phyloP scores from a whole-genome alignment of 2,888 invertebrate genomes.

The Eurois occulta region DNA sequence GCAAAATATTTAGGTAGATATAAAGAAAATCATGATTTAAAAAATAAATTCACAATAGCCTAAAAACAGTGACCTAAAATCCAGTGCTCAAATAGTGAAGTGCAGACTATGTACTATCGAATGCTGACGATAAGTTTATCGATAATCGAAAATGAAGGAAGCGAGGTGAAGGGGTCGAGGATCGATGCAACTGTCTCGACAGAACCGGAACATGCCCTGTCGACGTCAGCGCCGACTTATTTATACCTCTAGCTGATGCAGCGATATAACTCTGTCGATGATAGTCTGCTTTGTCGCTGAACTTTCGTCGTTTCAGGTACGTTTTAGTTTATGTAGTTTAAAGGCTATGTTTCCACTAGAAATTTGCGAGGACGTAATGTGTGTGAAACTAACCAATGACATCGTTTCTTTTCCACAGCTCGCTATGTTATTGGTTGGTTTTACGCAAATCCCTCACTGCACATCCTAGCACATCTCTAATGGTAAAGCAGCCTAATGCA shows the following conservation, averaged over 20 bases:
- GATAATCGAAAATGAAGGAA: slow-evolving; percentile 68
- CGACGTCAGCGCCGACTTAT: slow-evolving; percentile 87
- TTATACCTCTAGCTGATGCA: slow-evolving; percentile 85
- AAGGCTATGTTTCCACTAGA: background rate
- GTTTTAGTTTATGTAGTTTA: slow-evolving; percentile 64
- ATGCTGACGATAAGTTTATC: slow-evolving; percentile 68
- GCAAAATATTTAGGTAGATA: slow-evolving; percentile 10
- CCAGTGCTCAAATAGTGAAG: slow-evolving; percentile 79
- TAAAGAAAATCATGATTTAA: slow-evolving; percentile 41
- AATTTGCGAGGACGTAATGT: background rate
- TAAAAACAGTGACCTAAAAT: slow-evolving; percentile 62
- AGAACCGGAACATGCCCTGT: slow-evolving; percentile 81
- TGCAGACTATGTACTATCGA: slow-evolving; percentile 77
- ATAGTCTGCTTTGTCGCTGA: slow-evolving; percentile 90
- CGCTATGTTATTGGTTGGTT: background rate
- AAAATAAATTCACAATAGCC: slow-evolving; percentile 31
- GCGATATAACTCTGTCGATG: slow-evolving; percentile 88
- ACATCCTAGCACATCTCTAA: background rate
- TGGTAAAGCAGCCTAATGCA: background rate
- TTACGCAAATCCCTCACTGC: too few species aligned
- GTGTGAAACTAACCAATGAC: background rate
- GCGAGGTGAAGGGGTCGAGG: slow-evolving; percentile 74
- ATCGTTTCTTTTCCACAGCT: background rate
- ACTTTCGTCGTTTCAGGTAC: slow-evolving; percentile 89
- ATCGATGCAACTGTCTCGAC: slow-evolving; percentile 76